Evolutionary conservation across 2,113 vertebrate genomes (phyloP), one percentile per base, ranked within the genome.

Genomic region (Ceuthmochares aereus): DNA sequence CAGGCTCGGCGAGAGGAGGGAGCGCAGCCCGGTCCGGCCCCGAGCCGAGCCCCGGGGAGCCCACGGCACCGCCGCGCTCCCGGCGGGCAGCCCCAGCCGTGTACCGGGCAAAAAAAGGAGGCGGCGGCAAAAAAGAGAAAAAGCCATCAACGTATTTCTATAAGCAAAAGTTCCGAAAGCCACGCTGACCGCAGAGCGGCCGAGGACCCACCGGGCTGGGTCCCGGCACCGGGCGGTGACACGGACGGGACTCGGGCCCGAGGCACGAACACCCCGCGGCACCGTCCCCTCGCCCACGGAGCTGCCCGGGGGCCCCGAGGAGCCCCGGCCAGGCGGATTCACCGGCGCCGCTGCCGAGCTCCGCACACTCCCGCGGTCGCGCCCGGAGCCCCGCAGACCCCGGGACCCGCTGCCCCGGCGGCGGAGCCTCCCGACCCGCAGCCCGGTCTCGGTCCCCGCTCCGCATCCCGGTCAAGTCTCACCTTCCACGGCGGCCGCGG

Each of bases 401-500:
- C 43, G 43, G 43, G 43, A 45, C 10, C 43, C 43, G 43, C 43
- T 14, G 6, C 17, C 43, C 43, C 43, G 43, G 43, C 43, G 43
- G 43, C 14, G 43, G 43, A 9, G 43, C 40, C 40, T 12, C 40
- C 40, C 40, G 40, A 40, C 43, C 43, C 43, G 43, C 43, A 45
- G 6, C 43, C 43, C 43, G 43, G 43, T 45, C n/a, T n/a, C n/a
- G n/a, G n/a, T n/a, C n/a, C n/a, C n/a, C n/a, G n/a, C 43, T 12
- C 6, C 12, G 16, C n/a, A 12, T 29, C 43, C 55, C 69, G 54
- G 14, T 34, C 29, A 14, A 32, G 19, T 23, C 90, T 97, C 86
- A 98, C 98, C 98, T 98, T 98, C 98, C 97, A 98, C 97, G 25
- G 98, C 98, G 81, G 96, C 97, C 88, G 94, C 97, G 88, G 98